Evolutionary conservation across 2,797 vertebrate species (phyloP), one percentile per base, ranked within the genome.

Genomic region (Melanotaenia boesemani): DNA sequence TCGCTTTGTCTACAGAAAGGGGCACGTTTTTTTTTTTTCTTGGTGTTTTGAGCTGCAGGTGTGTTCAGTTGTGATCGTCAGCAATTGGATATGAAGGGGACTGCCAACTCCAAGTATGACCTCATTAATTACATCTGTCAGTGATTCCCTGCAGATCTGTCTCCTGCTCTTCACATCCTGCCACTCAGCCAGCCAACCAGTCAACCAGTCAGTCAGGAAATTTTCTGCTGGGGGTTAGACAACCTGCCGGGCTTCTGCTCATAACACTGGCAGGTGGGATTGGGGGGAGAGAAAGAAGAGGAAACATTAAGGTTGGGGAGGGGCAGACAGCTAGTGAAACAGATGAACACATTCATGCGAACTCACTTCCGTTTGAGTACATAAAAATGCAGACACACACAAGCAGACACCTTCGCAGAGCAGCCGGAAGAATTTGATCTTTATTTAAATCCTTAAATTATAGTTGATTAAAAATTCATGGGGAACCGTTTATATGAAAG

Each of bases 81-180:
- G 90, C 88, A 92, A 91, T 91, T 86, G 91, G 89, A 91, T 93
- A 92, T 91, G 89, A 92, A 90, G 88, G 90, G 89, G 91, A 89
- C 90, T 88, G 89, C 86, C 93, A 90, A 81, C 90, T 93, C 91
- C 85, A 88, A 93, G 89, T 90, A 92, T 91, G 88, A 92, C 90
- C 91, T 92, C 92, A 93, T 94, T 94, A 95, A 95, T 95, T 94
- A 94, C 90, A 93, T 92, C 93, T 90, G 93, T 94, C 93, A 93
- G 90, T 90, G 87, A 93, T 90, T 92, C 91, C 89, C 92, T 85
- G 84, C 90, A 86, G 91, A 92, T 89, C 86, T 91, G 90, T 92
- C 91, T 92, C 86, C 78, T 90, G 88, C 87, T 89, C 91, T 88
- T 91, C 89, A 86, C 90, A 90, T 90, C 84, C 91, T 92, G 92